Base-by-base conservation (phyloP, 2,113 vertebrate species). In the Myotis davidii region DNA sequence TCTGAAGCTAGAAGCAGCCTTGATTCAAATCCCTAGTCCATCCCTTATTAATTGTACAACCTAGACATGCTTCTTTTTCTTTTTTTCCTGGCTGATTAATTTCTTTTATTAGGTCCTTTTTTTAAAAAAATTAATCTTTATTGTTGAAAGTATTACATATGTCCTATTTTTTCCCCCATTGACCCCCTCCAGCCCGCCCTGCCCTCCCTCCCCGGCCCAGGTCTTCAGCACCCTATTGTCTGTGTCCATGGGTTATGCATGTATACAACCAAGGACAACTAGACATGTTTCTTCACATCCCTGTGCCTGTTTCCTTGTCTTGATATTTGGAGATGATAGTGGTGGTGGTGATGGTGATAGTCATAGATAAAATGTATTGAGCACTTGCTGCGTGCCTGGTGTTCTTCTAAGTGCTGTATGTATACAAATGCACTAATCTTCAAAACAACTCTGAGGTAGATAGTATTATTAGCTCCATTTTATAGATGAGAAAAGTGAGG, bases 1-100 rank as follows among this genome's bases (percentile, higher is more conserved):
- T 88, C 64, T 82, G 32, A 67, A 96, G 69, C 69, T 39, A 84
- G 91, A 89, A 93, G 45, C n/a, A 50, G 23, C 32, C n/a, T 20
- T 18, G 7, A 27, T 95, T 83, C 34, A 21, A n/a, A 67, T 39
- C 1, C 20, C 17, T 6, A 39, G 7, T 21, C 56, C n/a, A 42
- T 64, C 56, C 16, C 61, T 23, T 27, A 56, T 27, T 59, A 64
- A 37, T 18, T 72, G 29, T 50, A 17, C 6, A 48, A 32, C 16
- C 37, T 48, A 84, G 52, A 85, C 6, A 34, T 65, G 56, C 65
- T 23, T 72, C 52, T 72, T 77, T 59, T 59, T 56, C 54, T 23
- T 23, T 56, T 59, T 59, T 18, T 5, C 23, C 23, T 61, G 56
- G 25, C 9, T 61, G 59, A 61, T 27, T 61, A 61, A 27, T 61